Evolutionary conservation across 2,113 vertebrate genomes (phyloP), one percentile per base, ranked within the genome.

Genomic region (Xiphorhynchus elegans): DNA sequence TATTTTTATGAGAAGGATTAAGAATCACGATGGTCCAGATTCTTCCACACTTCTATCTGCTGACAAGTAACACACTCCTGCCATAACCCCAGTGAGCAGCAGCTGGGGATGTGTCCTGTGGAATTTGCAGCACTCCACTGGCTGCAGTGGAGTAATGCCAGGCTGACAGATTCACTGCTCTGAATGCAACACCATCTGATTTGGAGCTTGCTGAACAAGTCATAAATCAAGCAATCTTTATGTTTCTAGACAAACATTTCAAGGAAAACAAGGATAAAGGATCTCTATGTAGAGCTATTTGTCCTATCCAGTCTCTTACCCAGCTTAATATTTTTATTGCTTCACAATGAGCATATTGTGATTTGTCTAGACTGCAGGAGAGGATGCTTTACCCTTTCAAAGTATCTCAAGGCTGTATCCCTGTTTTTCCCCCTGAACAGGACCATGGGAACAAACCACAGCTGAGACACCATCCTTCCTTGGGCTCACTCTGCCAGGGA

Each of bases 1-100:
- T 93, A 92, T 76, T 96, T 97, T 97, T 96, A 96, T 76, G 96
- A 92, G 86, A 75, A 81, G 83, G 93, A 93, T 93, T 94, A 84
- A 94, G 96, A 91, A 40, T 76, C 15, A 28, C 8, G 86, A 96
- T 90, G 90, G 95, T 76, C 49, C 92, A 79, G 88, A 82, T 69
- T 82, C 83, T 92, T 93, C 72, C 66, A 39, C 40, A 29, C 86
- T 90, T 81, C 21, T 94, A n/a, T 89, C 80, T 93, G 86, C 83
- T 89, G 90, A 78, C 88, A 90, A 82, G 69, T 46, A 64, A 5
- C 86, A 77, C 7, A 3, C 68, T 75, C 73, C 69, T 87, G 88
- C 62, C 86, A 15, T 2, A 72, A 66, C 9, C 29, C 60, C 79
- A 68, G 68, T 0, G 55, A 89, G 72, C 35, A 63, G 90, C 64